A percentile compares a stretch with the other conserved stretches of the same genome.
Evolutionary conservation across 2,113 vertebrate genomes (phyloP).

Genomic region (Ariopsis seemanni): DNA sequence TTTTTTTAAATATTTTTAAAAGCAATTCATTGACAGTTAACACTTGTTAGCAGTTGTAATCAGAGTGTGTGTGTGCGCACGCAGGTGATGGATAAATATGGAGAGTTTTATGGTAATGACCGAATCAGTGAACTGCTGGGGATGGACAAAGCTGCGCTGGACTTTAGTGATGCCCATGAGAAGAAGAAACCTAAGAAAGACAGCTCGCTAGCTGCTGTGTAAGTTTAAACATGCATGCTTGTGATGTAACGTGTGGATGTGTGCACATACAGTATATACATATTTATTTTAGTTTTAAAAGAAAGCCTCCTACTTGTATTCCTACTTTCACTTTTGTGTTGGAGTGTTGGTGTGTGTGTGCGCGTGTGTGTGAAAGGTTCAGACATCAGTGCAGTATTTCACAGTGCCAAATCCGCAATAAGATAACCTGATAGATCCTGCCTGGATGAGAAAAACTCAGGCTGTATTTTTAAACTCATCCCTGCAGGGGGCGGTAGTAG

Average conservation of each 20-base stretch:
- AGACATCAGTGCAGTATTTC: slow-evolving; percentile 18
- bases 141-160: slow-evolving; percentile 94
- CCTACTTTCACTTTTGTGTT: slow-evolving; percentile 1
- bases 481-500: slow-evolving; percentile 48
- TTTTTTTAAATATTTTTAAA: not conserved
- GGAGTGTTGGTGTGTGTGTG: not conserved
- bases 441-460: slow-evolving; percentile 5
- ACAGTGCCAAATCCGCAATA: slow-evolving; percentile 10
- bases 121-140: slow-evolving; percentile 93
- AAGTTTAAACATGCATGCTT: slow-evolving; percentile 62
- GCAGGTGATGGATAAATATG: slow-evolving; percentile 98
- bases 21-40: not conserved
- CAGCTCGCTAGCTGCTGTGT: slow-evolving; percentile 90
- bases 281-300: not conserved
- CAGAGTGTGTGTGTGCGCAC: not conserved
- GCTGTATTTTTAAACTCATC: not conserved
- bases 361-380: slow-evolving; percentile 4
- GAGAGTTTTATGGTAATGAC: slow-evolving; percentile 94
- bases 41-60: not conserved
- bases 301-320: not conserved
- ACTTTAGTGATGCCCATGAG: slow-evolving; percentile 91
- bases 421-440: slow-evolving; percentile 17
- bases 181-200: slow-evolving; percentile 95
- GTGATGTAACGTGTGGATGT: not conserved
- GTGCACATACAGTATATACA: not conserved